Percentiles rank a stretch among this genome's conserved stretches.
phyloP scores from a whole-genome alignment of 2,888 invertebrate species.

The Napeogenes sylphis region DNA sequence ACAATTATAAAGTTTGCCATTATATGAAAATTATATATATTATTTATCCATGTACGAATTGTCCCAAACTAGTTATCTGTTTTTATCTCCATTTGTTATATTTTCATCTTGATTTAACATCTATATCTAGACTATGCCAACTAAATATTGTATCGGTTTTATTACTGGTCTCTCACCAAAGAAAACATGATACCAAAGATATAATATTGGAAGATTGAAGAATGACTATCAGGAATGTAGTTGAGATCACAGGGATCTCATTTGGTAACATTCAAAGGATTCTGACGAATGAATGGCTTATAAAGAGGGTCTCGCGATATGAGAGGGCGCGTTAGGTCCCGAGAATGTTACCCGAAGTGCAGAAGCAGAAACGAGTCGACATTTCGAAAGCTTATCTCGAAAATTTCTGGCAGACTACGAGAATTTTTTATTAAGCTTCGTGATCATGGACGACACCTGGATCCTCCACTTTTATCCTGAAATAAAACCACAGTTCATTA shows the following conservation, averaged over 20 bases:
- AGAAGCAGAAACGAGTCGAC: conserved; percentile 29
- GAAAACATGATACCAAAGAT: conserved; percentile 30
- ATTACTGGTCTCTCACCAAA: conserved; percentile 12
- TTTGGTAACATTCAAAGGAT: conserved; percentile 30
- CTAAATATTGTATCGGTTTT: no score
- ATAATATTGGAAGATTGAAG: conserved; percentile 28
- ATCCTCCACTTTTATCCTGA: conserved; percentile 28
- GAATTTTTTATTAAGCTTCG: conserved; percentile 28
- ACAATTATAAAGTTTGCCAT: no score
- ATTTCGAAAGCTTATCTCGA: conserved; percentile 22
- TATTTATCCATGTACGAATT: no score
- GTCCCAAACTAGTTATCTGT: no score
- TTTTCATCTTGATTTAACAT: no score
- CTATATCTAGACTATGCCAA: no score
- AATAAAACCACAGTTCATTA: conserved; percentile 27
- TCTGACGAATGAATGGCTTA: conserved; percentile 26
- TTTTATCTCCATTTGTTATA: no score
- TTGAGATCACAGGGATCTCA: conserved; percentile 31
- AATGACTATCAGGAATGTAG: conserved; percentile 28
- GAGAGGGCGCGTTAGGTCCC: conserved; percentile 26
- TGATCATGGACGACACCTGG: conserved; percentile 33
- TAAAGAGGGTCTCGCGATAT: conserved; percentile 22
- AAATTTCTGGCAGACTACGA: conserved; percentile 23
- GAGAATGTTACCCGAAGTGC: conserved; percentile 24
- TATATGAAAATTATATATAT: no score